Evolutionary conservation across 1,140 invertebrate genomes (phyloP).

Genomic region (Brevipalpus yothersi): DNA sequence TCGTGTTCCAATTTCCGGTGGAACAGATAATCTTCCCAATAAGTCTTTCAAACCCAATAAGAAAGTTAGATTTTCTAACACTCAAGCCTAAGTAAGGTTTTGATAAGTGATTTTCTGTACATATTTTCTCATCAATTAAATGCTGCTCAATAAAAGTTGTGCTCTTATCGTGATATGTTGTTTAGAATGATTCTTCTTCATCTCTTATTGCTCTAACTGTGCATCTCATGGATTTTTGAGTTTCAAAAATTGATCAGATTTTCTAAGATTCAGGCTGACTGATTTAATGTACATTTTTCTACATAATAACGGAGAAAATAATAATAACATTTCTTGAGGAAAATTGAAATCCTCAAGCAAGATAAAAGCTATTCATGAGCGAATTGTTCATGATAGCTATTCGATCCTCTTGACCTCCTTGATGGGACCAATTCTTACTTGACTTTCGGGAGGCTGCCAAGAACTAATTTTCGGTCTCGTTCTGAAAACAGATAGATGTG

Average conservation of each 20-base stretch:
- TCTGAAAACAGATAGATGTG: conserved; percentile 1
- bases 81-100: too few relatives aligned
- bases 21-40: too few relatives aligned
- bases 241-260: neutral
- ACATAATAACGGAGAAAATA: neutral
- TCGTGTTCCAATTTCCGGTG: too few relatives aligned
- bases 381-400: neutral
- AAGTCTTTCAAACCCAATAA: too few relatives aligned
- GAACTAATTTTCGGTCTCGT: neutral
- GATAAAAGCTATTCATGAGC: neutral
- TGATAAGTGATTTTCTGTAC: too few relatives aligned
- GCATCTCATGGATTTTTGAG: neutral
- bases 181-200: too few relatives aligned
- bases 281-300: neutral
- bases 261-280: neutral
- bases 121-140: too few relatives aligned
- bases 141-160: too few relatives aligned
- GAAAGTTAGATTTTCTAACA: too few relatives aligned
- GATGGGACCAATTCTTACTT: neutral
- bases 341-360: neutral
- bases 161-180: too few relatives aligned
- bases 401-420: neutral
- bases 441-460: neutral
- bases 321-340: neutral
- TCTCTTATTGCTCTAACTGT: too few relatives aligned